These are phyloP conservation scores for Esox lucius DNA, from an alignment of 2,797 vertebrate species.

Conservation along the genomic window DNA sequence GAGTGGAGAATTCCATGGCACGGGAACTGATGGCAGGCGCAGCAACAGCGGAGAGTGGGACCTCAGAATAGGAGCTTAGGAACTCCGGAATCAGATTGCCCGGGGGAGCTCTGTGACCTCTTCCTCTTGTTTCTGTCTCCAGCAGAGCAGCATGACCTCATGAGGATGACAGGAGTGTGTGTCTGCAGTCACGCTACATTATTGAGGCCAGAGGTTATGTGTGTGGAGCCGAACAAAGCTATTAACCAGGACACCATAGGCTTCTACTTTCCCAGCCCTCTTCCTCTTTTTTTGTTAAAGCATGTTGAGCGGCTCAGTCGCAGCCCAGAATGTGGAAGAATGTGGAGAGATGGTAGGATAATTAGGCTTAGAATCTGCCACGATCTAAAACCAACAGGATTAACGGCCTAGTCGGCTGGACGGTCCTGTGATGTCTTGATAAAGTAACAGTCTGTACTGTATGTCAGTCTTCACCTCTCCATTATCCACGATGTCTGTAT, in stretches of 20 bases:
- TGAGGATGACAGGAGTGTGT: background rate
- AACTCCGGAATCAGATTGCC: constrained; percentile 46
- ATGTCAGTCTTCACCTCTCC: too few species aligned
- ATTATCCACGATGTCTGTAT: constrained; percentile 19
- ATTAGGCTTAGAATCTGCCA: background rate
- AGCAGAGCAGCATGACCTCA: background rate
- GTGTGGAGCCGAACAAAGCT: background rate
- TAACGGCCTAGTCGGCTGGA: background rate
- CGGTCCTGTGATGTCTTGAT: background rate
- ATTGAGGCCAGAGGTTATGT: background rate
- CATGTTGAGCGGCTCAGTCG: background rate
- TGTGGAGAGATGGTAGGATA: constrained; percentile 1
- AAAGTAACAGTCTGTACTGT: constrained; percentile 1
- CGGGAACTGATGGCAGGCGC: constrained; percentile 61
- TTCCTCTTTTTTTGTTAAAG: background rate
- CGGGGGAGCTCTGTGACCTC: constrained; percentile 50
- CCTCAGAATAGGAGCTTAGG: constrained; percentile 39
- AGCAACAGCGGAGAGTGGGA: constrained; percentile 47
- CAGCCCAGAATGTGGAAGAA: background rate
- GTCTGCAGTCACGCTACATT: background rate
- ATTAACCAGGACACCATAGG: background rate
- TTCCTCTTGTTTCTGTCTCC: constrained; percentile 41
- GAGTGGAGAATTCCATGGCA: constrained; percentile 74
- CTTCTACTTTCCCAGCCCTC: background rate
- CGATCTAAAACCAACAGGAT: background rate